A percentile compares a stretch with the other conserved stretches of the same genome.
Evolutionary conservation across 2,888 invertebrate species (phyloP).

Genomic region (Anaspis maculata): DNA sequence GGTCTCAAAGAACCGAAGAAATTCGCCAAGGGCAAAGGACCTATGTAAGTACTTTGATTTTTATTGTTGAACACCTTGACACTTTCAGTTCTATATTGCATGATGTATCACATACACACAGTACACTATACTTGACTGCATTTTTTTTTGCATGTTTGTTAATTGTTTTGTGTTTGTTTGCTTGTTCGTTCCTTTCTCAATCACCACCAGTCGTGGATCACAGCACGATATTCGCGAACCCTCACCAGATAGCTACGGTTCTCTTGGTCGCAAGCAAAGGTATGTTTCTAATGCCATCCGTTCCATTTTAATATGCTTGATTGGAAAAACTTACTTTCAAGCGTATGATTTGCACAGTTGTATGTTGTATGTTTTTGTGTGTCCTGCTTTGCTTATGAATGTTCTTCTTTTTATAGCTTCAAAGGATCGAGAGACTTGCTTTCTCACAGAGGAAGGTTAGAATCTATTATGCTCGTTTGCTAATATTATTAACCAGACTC

Average conservation of each 20-base stretch:
- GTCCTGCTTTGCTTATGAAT: constrained; percentile 14
- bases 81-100: not conserved
- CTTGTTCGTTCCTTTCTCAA: constrained; percentile 25
- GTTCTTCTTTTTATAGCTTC: constrained; percentile 45
- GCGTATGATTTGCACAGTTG: no score
- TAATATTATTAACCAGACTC: no score
- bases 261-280: constrained; percentile 66
- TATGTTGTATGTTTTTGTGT: no score
- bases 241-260: constrained; percentile 64
- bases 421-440: constrained; percentile 54
- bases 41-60: constrained; percentile 45
- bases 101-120: constrained; percentile 2
- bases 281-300: no score
- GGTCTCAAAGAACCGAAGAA: constrained; percentile 53
- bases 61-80: no score
- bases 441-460: constrained; percentile 46
- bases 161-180: constrained; percentile 21
- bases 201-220: constrained; percentile 54
- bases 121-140: constrained; percentile 1
- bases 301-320: no score
- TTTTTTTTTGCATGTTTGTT: constrained; percentile 19
- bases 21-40: constrained; percentile 54
- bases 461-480: constrained; percentile 18
- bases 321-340: no score
- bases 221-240: constrained; percentile 68